phyloP scores from a whole-genome alignment of 2,797 vertebrate species.

The Pempheris klunzingeri region DNA sequence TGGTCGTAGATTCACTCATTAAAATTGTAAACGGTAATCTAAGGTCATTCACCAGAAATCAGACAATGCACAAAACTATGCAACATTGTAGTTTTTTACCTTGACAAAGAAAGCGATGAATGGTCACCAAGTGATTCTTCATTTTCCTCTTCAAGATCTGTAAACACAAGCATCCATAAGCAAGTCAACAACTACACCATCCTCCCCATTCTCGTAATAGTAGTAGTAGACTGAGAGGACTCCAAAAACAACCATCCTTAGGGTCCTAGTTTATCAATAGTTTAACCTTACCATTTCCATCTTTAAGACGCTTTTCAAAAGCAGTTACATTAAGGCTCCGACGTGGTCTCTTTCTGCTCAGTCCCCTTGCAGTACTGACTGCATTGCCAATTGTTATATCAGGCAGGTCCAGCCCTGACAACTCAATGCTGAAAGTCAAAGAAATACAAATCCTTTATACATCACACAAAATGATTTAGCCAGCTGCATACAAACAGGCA shows the following conservation, averaged over 20 bases:
- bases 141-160: conserved; percentile 53
- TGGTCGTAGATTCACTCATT: neutral
- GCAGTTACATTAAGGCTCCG: conserved; percentile 79
- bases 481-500: neutral
- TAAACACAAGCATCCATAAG: conserved; percentile 35
- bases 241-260: neutral
- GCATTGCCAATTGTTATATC: conserved; percentile 75
- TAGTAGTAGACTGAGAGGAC: neutral
- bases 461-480: neutral
- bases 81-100: conserved; percentile 44
- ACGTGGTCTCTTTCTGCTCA: conserved; percentile 81
- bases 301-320: conserved; percentile 81
- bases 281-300: conserved; percentile 53
- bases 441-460: conserved; percentile 12
- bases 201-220: neutral
- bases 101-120: conserved; percentile 61
- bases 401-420: conserved; percentile 80
- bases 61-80: neutral
- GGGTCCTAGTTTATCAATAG: neutral
- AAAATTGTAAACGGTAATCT: neutral
- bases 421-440: conserved; percentile 71
- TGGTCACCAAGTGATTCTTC: conserved; percentile 28
- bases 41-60: neutral
- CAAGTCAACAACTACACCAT: neutral
- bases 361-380: conserved; percentile 62